Percentiles rank a stretch among this genome's conserved stretches.
Evolutionary conservation across 2,888 invertebrate genomes (phyloP).

Genomic region (Acanthoscelides obtectus): DNA sequence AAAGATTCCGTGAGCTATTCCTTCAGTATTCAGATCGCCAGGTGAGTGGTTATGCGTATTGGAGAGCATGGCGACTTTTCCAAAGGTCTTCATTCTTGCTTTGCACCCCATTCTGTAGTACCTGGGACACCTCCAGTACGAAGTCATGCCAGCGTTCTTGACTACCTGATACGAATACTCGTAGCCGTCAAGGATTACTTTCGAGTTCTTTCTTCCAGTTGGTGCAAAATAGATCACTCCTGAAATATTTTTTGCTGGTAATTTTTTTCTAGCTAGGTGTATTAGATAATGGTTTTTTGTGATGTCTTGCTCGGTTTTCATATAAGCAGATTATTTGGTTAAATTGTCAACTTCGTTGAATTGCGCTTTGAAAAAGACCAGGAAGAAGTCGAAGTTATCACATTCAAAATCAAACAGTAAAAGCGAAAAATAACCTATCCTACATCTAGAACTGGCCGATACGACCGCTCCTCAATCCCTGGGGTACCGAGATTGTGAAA

Average conservation of each 20-base stretch:
- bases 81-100: conserved; percentile 23
- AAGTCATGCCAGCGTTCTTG: conserved; percentile 27
- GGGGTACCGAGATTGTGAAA: no score
- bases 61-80: conserved; percentile 15
- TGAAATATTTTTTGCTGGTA: conserved; percentile 1
- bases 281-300: no score
- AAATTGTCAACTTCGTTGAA: no score
- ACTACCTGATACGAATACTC: conserved; percentile 16
- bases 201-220: conserved; percentile 13
- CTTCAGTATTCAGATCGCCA: background rate
- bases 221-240: background rate
- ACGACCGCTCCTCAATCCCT: no score
- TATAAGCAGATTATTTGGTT: no score
- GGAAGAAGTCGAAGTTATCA: no score
- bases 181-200: conserved; percentile 25
- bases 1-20: background rate
- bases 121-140: conserved; percentile 29
- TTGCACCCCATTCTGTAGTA: conserved; percentile 30
- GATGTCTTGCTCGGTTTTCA: no score
- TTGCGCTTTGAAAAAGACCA: no score
- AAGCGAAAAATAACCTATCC: no score
- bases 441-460: no score
- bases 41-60: conserved; percentile 21
- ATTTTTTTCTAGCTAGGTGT: no score
- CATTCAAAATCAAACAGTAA: no score